Evolutionary conservation across 2,797 vertebrate species (phyloP).

Genomic region (Calcarius lapponicus): DNA sequence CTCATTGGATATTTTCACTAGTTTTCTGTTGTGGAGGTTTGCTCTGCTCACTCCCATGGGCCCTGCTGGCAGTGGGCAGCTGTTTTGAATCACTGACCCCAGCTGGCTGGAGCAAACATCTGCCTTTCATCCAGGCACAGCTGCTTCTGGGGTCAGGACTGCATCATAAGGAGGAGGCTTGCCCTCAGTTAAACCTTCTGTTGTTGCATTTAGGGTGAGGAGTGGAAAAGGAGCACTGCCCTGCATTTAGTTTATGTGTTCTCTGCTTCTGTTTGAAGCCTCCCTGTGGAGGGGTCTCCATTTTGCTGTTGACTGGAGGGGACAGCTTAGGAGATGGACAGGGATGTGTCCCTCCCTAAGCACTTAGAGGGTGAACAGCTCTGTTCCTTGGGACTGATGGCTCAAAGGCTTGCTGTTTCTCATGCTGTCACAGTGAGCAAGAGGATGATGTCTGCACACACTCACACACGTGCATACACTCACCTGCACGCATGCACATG

Average conservation of each 20-base stretch:
- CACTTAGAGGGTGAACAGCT: not conserved
- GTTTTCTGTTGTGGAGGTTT: not conserved
- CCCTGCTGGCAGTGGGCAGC: not conserved
- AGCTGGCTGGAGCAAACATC: not conserved
- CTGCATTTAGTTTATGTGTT: not conserved
- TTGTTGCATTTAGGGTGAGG: not conserved
- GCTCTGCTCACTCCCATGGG: not conserved
- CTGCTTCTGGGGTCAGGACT: not conserved
- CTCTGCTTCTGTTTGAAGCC: not conserved
- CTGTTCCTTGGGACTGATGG: not conserved
- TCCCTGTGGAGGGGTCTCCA: not conserved
- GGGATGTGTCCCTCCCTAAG: not conserved
- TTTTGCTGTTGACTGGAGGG: not conserved
- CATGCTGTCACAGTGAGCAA: not conserved
- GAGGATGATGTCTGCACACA: not conserved
- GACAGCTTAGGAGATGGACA: not conserved
- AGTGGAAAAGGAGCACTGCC: not conserved
- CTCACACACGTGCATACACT: fast-evolving
- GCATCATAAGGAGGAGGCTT: not conserved
- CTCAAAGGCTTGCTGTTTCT: slow-evolving; percentile 8
- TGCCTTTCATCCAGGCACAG: not conserved
- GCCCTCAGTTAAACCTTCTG: not conserved
- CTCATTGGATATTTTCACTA: not conserved
- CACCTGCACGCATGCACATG: fast-evolving
- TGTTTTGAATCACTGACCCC: not conserved